Evolutionary conservation across 2,797 vertebrate species (phyloP).

Genomic region (Squalus acanthias): DNA sequence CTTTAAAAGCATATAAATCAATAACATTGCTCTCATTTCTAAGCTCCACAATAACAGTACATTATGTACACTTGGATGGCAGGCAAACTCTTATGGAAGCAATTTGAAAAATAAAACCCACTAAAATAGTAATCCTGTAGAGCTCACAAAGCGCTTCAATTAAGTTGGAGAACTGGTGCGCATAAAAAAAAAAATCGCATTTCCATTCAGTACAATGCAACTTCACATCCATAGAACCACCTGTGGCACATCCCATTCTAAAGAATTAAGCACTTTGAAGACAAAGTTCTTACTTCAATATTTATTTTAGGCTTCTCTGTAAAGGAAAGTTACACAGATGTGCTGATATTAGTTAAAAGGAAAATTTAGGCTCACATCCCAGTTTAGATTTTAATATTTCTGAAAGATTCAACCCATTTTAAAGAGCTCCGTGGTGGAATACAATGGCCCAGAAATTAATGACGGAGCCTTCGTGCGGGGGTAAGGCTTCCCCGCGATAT

Average conservation of each 20-base stretch:
- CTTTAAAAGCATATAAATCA: neutral
- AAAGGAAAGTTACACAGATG: neutral
- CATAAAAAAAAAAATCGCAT: neutral
- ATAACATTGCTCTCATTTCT: constrained; percentile 41
- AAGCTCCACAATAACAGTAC: constrained; percentile 57
- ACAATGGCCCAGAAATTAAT: too few relatives aligned
- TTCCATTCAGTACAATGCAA: neutral
- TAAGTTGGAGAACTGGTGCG: neutral
- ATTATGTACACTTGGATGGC: neutral
- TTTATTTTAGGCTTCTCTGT: neutral
- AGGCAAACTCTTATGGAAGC: neutral
- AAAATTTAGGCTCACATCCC: neutral
- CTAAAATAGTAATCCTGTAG: neutral
- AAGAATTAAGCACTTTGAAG: neutral
- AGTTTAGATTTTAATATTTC: neutral
- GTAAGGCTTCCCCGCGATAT: too few relatives aligned
- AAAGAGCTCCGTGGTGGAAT: neutral
- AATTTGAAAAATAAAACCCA: neutral
- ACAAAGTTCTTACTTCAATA: neutral
- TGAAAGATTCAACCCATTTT: neutral
- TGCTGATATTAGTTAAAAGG: neutral
- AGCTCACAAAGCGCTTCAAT: neutral
- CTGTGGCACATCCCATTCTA: neutral
- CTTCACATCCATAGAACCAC: neutral
- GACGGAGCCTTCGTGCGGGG: too few relatives aligned